Conservation (phyloP, 2,113 vertebrate species). For the Leucoraja erinaceus region DNA sequence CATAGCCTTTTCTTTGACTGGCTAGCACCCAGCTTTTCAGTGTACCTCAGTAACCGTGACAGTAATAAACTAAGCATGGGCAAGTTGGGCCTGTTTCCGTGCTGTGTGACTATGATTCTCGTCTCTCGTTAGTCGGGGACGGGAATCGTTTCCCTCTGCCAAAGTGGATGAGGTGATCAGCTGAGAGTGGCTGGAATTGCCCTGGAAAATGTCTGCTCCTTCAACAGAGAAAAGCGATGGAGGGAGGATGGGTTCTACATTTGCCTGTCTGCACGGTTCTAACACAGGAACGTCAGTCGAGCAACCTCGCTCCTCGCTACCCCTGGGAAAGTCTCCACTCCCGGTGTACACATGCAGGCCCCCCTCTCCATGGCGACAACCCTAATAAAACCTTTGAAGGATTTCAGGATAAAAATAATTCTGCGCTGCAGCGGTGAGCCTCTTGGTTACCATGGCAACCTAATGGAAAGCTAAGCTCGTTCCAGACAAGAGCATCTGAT, state of each 20-base stretch:
- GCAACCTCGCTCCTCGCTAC: neutral
- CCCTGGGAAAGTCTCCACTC: neutral
- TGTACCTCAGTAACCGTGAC: no score
- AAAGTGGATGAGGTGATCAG: neutral
- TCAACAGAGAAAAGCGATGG: neutral
- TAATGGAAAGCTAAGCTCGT: neutral
- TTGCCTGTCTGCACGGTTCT: neutral
- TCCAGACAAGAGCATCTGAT: neutral
- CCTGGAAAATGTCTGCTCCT: neutral
- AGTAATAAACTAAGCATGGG: no score
- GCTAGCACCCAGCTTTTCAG: no score
- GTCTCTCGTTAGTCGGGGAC: no score
- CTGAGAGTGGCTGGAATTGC: neutral
- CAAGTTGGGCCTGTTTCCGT: no score
- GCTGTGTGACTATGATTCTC: no score
- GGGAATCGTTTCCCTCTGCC: no score
- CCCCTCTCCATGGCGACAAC: neutral
- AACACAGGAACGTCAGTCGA: neutral
- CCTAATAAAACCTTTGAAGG: conserved; percentile 24
- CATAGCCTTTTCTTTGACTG: no score
- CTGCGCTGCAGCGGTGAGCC: neutral
- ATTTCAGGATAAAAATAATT: conserved; percentile 35
- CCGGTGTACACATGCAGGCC: neutral
- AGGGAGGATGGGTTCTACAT: neutral
- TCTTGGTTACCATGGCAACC: conserved; percentile 14